Evolutionary conservation across 2,888 invertebrate species (phyloP), one percentile per base, ranked within the genome.

Genomic region (Pheosia tremula): DNA sequence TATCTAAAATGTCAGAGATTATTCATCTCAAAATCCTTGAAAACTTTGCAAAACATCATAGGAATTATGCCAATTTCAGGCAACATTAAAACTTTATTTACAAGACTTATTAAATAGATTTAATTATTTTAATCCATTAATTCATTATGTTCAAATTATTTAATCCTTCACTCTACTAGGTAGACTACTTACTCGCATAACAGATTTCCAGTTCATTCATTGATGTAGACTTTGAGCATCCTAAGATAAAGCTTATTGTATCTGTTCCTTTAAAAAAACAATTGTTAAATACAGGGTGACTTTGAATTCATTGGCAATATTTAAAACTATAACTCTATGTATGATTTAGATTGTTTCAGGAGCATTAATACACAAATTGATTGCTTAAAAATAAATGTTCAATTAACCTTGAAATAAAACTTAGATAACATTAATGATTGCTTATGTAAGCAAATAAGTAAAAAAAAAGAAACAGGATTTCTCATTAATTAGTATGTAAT

Each of bases 211-310:
- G n/a, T 13, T 53, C 59, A 7, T n/a, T 59, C 4, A 59, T 53
- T 5, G 69, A 66, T 36, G 69, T 72, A 10, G 65, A 50, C 45
- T 38, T 61, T 8, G 50, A 39, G 9, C 49, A 37, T 45, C 37
- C 38, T 11, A 10, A 52, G 8, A 9, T 1, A 0, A 3, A 10
- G 9, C 24, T 3, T 5, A 11, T 59, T 1, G 62, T 41, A 0
- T 60, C 57, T 13, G 69, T 66, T n/a, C 72, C 69, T 69, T n/a
- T 63, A 41, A 36, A 47, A n/a, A 47, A 49, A 47, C 10, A 57
- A 60, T 43, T 24, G 37, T 47, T 38, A n/a, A 53, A 43, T 3
- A n/a, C n/a, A n/a, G n/a, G n/a, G n/a, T n/a, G n/a, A n/a, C n/a
- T n/a, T n/a, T n/a, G n/a, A n/a, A n/a, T n/a, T n/a, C n/a, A n/a